Evolutionary conservation across 1,140 invertebrate species (phyloP).

Genomic region (Heliconius eleuchia): DNA sequence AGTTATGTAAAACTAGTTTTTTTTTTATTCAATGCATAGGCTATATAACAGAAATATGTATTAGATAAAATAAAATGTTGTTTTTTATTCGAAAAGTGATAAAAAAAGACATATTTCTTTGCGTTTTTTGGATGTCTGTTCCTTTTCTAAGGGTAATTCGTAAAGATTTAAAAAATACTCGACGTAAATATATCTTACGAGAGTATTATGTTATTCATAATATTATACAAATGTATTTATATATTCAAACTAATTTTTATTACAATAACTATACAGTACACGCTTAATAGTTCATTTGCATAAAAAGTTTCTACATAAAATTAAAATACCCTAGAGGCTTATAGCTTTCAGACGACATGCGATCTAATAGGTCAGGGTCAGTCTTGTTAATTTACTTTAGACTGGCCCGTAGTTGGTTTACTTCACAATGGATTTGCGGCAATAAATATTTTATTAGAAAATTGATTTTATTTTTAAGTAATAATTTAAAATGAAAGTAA

Average conservation of each 20-base stretch:
- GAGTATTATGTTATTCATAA: not conserved
- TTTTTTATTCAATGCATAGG: not conserved
- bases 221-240: not conserved
- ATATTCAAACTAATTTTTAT: not conserved
- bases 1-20: not conserved
- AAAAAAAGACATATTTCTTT: not conserved
- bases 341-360: slow-evolving; percentile 24
- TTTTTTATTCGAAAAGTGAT: not conserved
- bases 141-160: not conserved
- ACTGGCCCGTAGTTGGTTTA: not conserved
- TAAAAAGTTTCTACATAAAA: slow-evolving; percentile 17
- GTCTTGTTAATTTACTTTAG: slow-evolving; percentile 7
- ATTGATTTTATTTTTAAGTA: too few relatives aligned
- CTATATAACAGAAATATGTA: not conserved
- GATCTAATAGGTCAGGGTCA: slow-evolving; percentile 28
- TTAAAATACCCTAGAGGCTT: slow-evolving; percentile 17
- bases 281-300: slow-evolving; percentile 15
- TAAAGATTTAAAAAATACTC: not conserved
- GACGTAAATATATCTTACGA: not conserved
- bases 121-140: too few relatives aligned
- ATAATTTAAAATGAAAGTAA: too few relatives aligned
- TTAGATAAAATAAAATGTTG: not conserved
- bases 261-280: not conserved
- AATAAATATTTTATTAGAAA: not conserved
- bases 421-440: not conserved